Conservation (phyloP, 1,140 invertebrate genomes). For the Cataglyphis hispanica region DNA sequence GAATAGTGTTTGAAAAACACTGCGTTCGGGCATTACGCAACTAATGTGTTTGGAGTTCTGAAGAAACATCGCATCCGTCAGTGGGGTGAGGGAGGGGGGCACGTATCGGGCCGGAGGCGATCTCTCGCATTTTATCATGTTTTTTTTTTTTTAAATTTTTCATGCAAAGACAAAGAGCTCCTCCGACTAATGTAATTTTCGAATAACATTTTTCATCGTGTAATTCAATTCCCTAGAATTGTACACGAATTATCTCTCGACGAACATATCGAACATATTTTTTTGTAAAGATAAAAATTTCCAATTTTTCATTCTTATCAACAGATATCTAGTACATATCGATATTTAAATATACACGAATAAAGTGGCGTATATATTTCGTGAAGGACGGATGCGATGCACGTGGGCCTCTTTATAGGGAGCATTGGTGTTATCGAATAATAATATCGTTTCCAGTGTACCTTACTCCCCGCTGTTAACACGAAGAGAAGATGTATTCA, state of each 20-base stretch:
- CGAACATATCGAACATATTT: conserved; percentile 1
- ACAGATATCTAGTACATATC: not conserved
- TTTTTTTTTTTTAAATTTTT: conserved; percentile 10
- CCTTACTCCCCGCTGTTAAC: conserved; percentile 56
- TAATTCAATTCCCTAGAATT: not conserved
- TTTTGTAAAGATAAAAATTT: not conserved
- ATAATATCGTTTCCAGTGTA: conserved; percentile 58
- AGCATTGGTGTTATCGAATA: conserved; percentile 59
- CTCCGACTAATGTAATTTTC: conserved; percentile 1
- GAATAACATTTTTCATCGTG: not conserved
- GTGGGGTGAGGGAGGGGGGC: no score
- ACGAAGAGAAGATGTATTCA: conserved; percentile 61
- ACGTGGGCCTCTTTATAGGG: conserved; percentile 36
- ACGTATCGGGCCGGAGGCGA: not conserved
- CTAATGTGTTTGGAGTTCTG: conserved; percentile 55
- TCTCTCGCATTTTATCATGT: not conserved
- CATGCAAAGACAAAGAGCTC: not conserved
- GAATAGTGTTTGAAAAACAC: conserved; percentile 56
- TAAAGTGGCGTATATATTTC: not conserved
- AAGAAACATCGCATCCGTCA: conserved; percentile 48
- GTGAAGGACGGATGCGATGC: conserved; percentile 56
- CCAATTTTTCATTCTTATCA: no score
- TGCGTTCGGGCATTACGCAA: conserved; percentile 38
- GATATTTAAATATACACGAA: not conserved
- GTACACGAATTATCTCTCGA: not conserved